Conservation (phyloP, 2,113 vertebrate species). For the Phalacrocorax brasilianus region DNA sequence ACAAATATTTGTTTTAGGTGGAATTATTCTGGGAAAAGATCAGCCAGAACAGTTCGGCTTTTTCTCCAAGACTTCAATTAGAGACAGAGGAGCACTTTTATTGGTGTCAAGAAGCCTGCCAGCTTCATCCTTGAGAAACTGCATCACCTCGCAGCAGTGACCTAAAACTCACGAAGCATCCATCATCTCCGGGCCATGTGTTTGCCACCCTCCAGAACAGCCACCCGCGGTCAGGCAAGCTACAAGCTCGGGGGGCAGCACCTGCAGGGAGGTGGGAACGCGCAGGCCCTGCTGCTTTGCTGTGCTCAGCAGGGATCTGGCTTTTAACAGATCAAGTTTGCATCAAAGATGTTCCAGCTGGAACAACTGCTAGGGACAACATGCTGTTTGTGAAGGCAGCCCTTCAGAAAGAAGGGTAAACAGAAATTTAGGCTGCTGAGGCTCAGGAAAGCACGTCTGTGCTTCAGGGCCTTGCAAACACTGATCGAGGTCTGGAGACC, state of each 20-base stretch:
- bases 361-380: background rate
- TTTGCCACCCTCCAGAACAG: background rate
- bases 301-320: background rate
- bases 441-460: background rate
- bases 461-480: background rate
- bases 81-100: background rate
- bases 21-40: background rate
- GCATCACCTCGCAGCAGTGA: background rate
- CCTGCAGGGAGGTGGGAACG: background rate
- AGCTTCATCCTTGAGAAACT: background rate
- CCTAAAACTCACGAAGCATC: background rate
- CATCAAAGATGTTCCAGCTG: background rate
- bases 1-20: conserved; percentile 1
- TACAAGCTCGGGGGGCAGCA: background rate
- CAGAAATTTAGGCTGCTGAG: background rate
- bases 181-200: rapidly evolving
- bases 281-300: background rate
- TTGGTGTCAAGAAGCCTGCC: background rate
- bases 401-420: background rate
- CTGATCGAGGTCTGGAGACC: background rate
- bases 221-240: background rate
- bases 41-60: background rate
- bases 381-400: background rate
- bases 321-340: background rate
- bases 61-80: background rate